Evolutionary conservation across 2,888 invertebrate genomes (phyloP).

Genomic region (Rhynchonema sp.): DNA sequence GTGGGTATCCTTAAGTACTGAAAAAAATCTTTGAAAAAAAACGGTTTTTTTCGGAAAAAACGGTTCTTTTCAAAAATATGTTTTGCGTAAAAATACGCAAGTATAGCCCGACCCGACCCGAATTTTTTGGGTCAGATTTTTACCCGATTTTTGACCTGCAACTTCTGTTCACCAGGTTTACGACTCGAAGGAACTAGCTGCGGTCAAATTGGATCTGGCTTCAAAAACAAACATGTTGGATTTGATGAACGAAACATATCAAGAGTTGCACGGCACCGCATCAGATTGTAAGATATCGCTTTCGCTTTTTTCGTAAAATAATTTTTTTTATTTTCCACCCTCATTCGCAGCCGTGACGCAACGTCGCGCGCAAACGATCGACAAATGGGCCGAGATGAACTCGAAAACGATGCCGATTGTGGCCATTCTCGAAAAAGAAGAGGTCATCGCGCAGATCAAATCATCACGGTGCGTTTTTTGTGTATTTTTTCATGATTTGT

Average conservation of each 20-base stretch:
- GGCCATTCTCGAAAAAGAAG: slow-evolving; percentile 64
- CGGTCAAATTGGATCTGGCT: slow-evolving; percentile 43
- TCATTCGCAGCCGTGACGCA: slow-evolving; percentile 45
- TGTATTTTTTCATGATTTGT: no score
- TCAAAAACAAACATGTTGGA: slow-evolving; percentile 98
- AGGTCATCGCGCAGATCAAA: slow-evolving; percentile 41
- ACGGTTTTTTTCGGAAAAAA: no score
- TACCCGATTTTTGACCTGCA: no score
- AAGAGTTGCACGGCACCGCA: slow-evolving; percentile 54
- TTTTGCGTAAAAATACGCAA: no score
- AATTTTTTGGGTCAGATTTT: no score
- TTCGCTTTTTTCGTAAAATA: background rate
- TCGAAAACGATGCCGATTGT: slow-evolving; percentile 69
- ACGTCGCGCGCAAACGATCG: slow-evolving; percentile 60
- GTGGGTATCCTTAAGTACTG: no score
- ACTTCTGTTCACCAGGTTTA: no score
- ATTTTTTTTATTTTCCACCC: slow-evolving; percentile 11
- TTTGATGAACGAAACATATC: slow-evolving; percentile 86
- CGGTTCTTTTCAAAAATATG: no score
- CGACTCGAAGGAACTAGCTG: background rate
- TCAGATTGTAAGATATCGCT: no score
- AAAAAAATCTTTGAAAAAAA: no score
- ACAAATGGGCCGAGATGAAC: slow-evolving; percentile 61
- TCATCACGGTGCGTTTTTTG: no score
- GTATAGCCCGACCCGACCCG: no score